Evolutionary conservation across 92 coral and sea anemone genomes (phyloP).

Genomic region (Hydrozoanthus gracilis): DNA sequence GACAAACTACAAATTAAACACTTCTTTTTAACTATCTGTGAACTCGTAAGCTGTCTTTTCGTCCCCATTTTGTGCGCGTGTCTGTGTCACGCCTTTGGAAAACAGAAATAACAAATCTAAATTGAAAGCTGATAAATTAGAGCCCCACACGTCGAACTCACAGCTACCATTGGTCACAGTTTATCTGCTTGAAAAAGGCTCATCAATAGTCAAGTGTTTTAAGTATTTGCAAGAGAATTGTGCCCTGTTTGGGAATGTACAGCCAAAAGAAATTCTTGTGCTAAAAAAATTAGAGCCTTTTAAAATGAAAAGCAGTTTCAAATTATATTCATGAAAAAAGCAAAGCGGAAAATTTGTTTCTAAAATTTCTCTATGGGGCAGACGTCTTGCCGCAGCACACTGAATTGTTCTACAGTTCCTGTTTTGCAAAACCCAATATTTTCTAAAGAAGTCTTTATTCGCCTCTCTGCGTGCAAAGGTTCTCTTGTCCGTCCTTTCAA

Average conservation of each 20-base stretch:
- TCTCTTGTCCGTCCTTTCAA: background rate
- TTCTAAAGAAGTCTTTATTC: background rate
- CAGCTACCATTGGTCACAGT: background rate
- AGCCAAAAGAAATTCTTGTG: no score
- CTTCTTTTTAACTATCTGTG: background rate
- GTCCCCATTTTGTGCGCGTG: background rate
- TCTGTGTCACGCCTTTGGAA: constrained; percentile 41
- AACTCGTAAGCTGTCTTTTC: background rate
- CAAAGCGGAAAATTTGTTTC: background rate
- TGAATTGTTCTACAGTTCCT: background rate
- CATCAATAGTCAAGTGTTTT: background rate
- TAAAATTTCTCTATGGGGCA: background rate
- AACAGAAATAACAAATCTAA: constrained; percentile 33
- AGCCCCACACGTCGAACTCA: constrained; percentile 20
- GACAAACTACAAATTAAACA: background rate
- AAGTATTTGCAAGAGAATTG: background rate
- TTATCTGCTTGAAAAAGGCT: constrained; percentile 9
- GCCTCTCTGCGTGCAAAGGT: constrained; percentile 24
- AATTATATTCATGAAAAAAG: background rate
- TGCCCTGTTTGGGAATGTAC: background rate
- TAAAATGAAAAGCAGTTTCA: background rate
- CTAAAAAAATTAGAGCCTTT: background rate
- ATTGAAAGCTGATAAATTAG: background rate
- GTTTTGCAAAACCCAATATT: background rate
- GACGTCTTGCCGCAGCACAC: constrained; percentile 18